Base-by-base conservation (phyloP, 2,797 vertebrate genomes). In the Manis javanica region DNA sequence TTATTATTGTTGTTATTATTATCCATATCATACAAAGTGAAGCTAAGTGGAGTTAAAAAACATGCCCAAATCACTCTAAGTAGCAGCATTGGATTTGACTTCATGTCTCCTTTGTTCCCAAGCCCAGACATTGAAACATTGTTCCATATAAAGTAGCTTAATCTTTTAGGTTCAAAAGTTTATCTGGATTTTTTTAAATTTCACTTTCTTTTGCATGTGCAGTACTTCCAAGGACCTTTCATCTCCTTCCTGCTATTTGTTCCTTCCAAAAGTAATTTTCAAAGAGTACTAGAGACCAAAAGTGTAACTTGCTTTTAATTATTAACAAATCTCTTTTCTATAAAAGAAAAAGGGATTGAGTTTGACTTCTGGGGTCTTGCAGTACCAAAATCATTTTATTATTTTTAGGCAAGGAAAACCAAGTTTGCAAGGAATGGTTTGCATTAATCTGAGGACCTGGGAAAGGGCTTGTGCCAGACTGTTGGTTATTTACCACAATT, bases 241-340 rank as follows among this genome's bases (percentile, higher is more conserved):
- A 53, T 57, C 49, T 82, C 82, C n/a, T 84, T 51, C 46, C 61
- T 86, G 31, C 6, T 88, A 53, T 93, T 87, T 69, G 10, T 42
- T 85, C n/a, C 46, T 92, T 86, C 66, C 68, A 64, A 90, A 86
- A 85, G 46, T 79, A 78, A 39, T 87, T 92, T 94, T 86, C 29
- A 77, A 61, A 90, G 63, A 90, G 59, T 78, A 86, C 1, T 66
- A 61, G 71, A 86, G 42, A 64, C 23, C 23, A 91, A 59, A n/a
- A 83, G 46, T 64, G 10, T 88, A 92, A 84, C 81, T 95, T 96
- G 55, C 15, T 42, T 79, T 95, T 92, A 87, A 92, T 96, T 95
- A 77, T 10, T 34, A 77, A 75, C 51, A 90, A 90, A 53, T 79
- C 16, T 84, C 75, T 66, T 96, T 96, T 90, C 18, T 13, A 39